Base-by-base conservation (phyloP, 2,113 vertebrate genomes). In the Capreolus pygargus region DNA sequence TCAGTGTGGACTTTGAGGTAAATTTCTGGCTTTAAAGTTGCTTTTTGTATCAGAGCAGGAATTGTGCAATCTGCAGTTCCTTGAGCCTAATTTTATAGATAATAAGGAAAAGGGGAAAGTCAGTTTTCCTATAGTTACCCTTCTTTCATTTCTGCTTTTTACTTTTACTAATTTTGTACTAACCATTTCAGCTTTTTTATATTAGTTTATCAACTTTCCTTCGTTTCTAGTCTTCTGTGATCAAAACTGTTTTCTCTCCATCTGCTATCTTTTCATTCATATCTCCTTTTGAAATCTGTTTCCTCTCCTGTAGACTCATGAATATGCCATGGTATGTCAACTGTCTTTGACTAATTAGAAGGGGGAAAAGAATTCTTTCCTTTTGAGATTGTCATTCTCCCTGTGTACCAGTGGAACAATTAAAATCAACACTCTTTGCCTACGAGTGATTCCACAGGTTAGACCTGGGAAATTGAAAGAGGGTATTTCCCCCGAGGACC, bases 311-410 rank as follows among this genome's bases (percentile, higher is more conserved):
- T 96, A 93, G 91, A 58, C 86, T 96, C 91, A 97, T 95, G 97
- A 97, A 97, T 98, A 94, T 97, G 97, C 95, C 93, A 91, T 97
- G 88, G 57, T 91, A 60, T 97, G 81, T 94, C 96, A 98, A 89
- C 91, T 97, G 95, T 86, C 89, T 96, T 94, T 94, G 92, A 97
- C 95, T 98, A 97, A 97, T 97, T 95, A 95, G 78, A 86, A 97
- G 7, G n/a, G 58, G 30, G 84, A 45, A 97, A 70, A 89, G 28
- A 92, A 91, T 93, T 67, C 78, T 97, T 83, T 52, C 27, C 94
- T 96, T 97, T 79, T 86, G 82, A 95, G 94, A 95, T 96, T 81
- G 93, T 91, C 98, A 91, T 95, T 95, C 93, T 97, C 61, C 45
- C 57, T 95, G 43, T 83, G 82, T 94, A 86, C 82, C 55, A 86